Evolutionary conservation across 2,888 invertebrate genomes (phyloP).

Genomic region (Tachina lurida): DNA sequence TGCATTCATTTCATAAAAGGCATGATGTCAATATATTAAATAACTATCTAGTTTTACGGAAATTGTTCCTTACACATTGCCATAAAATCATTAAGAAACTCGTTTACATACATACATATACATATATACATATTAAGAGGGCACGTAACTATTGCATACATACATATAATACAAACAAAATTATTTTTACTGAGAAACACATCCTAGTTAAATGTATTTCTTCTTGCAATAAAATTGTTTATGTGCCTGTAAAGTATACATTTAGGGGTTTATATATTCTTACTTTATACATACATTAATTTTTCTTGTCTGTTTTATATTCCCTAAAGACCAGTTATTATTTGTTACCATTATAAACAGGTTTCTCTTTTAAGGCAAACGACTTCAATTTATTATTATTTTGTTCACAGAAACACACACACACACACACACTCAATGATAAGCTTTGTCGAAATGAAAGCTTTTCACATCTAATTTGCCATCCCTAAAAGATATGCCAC

Average conservation of each 20-base stretch:
- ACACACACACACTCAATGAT: conserved; percentile 33
- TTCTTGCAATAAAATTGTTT: not conserved
- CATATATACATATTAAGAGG: not conserved
- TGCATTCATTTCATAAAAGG: no score
- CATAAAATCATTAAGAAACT: not conserved
- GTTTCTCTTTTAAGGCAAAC: conserved; percentile 35
- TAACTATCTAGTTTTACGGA: not conserved
- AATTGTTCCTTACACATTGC: conserved; percentile 6
- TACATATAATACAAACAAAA: conserved; percentile 31
- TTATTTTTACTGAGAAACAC: conserved; percentile 12
- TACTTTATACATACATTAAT: conserved; percentile 27
- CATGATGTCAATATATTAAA: no score
- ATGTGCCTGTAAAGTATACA: conserved; percentile 1
- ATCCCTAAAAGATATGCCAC: conserved; percentile 39
- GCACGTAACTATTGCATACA: not conserved
- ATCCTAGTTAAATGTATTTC: conserved; percentile 13
- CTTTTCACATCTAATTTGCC: conserved; percentile 45
- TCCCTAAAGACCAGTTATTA: conserved; percentile 69
- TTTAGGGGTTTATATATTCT: conserved; percentile 15
- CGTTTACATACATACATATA: not conserved
- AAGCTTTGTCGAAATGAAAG: conserved; percentile 20
- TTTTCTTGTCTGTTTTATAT: conserved; percentile 32
- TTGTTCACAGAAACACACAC: not conserved
- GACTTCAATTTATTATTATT: conserved; percentile 8
- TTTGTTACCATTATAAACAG: conserved; percentile 51